A percentile compares a stretch with the other conserved stretches of the same genome.
Conservation (phyloP, 2,888 invertebrate genomes). For the Patella depressa region DNA sequence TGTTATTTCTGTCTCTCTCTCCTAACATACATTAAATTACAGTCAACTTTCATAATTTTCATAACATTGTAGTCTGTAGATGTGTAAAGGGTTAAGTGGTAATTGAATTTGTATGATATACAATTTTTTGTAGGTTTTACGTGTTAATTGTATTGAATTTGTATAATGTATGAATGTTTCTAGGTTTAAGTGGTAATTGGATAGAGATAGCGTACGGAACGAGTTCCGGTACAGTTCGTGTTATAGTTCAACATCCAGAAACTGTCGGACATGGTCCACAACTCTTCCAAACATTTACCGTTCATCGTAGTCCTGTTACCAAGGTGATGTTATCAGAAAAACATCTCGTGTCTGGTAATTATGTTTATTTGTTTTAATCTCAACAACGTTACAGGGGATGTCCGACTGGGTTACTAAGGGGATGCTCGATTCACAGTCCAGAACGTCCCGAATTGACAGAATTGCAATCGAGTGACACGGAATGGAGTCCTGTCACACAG, state of each 20-base stretch:
- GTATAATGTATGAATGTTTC: background rate
- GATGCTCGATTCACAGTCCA: no score
- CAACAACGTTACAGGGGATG: no score
- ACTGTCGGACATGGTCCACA: conserved; percentile 99
- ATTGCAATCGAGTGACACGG: no score
- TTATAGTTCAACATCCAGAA: conserved; percentile 99
- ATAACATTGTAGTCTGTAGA: no score
- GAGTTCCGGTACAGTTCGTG: conserved; percentile 91
- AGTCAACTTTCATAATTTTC: no score
- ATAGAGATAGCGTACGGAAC: conserved; percentile 99
- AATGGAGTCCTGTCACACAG: no score
- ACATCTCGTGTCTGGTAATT: conserved; percentile 87
- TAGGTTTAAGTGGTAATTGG: conserved; percentile 98
- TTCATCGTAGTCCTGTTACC: conserved; percentile 95
- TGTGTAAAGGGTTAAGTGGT: background rate
- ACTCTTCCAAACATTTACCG: conserved; percentile 97
- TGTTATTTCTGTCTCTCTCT: no score
- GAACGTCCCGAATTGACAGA: no score
- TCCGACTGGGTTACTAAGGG: no score
- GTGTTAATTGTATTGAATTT: background rate
- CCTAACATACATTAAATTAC: no score
- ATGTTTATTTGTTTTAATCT: background rate
- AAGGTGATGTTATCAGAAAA: conserved; percentile 93
- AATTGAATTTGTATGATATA: background rate
- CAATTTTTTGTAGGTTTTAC: conserved; percentile 11